Base-by-base conservation (phyloP, 2,888 invertebrate genomes). In the Agonopterix alstromeriana region DNA sequence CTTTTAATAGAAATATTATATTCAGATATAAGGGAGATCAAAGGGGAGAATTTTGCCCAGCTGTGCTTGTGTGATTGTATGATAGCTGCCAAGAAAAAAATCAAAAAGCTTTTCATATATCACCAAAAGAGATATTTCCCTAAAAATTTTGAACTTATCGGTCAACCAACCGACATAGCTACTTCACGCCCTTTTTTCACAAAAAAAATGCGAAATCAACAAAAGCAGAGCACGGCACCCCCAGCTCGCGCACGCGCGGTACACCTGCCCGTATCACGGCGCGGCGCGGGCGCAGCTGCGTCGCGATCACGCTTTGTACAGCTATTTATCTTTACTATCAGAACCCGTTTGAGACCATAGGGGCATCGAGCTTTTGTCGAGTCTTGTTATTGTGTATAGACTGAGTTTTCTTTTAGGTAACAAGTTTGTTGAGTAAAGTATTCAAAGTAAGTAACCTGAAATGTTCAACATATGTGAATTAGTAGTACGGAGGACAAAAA, bases 251-350 rank as follows among this genome's bases (percentile, higher is more conserved):
- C 38, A 38, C 38, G 27, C 27, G 48, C 12, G 9, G 46, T 70
- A 67, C 82, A 81, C 82, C 80, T 82, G 82, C 81, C 75, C 72
- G 66, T 73, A 79, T 77, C 77, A 74, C 71, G 64, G 65, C 67
- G 55, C 70, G 36, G 50, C 52, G 53, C 56, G 49, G 50, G 58
- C 60, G 77, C 81, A 80, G 81, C 80, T 80, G 80, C 76, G 54
- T 63, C 12, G 43, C 9, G 27, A 8, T 27, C 17, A 14, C 2
- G 10, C 8, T 3, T 35, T 11, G 8, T 10, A 10, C 10, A 10
- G 38, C 10, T 38, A 10, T 38, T n/a, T 38, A 10, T 38, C 38
- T 38, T 10, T 38, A 10, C 38, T 38, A 38, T 38, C 38, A 38
- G 38, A 10, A n/a, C 38, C n/a, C 38, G 38, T n/a, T 38, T 38